These are phyloP conservation scores for Oceanodroma leucorhoa DNA, from an alignment of 2,797 vertebrate genomes.

Conservation along the genomic window DNA sequence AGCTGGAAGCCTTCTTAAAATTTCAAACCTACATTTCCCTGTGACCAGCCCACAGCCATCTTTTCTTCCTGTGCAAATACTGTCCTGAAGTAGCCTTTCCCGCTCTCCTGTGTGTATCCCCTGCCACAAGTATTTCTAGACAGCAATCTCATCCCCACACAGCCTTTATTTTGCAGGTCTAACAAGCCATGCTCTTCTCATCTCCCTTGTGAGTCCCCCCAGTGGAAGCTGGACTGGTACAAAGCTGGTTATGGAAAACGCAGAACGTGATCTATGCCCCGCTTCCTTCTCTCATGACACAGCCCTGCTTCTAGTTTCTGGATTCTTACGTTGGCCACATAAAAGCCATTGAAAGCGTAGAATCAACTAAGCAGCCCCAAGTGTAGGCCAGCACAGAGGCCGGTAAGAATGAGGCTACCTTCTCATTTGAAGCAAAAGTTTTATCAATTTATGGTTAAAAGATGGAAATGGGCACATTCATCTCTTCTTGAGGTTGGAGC, in stretches of 20 bases:
- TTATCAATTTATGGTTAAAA: neutral
- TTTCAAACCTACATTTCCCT: neutral
- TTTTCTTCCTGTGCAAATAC: neutral
- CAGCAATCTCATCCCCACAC: neutral
- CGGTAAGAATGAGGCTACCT: neutral
- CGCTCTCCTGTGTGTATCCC: neutral
- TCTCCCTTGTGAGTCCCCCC: neutral
- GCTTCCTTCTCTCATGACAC: neutral
- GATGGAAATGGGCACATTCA: neutral
- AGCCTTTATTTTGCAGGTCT: conserved; percentile 1
- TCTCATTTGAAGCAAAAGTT: neutral
- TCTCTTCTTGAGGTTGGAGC: neutral
- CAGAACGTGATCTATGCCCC: neutral
- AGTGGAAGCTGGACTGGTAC: neutral
- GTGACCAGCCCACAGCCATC: neutral
- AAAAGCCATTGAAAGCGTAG: neutral
- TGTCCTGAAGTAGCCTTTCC: conserved; percentile 46
- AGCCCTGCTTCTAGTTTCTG: neutral
- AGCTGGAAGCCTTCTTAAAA: conserved; percentile 7
- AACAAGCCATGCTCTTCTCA: neutral
- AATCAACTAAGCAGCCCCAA: neutral
- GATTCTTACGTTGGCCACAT: neutral
- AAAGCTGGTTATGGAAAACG: neutral
- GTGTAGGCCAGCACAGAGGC: neutral
- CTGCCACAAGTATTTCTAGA: conserved; percentile 51